phyloP scores from a whole-genome alignment of 1,140 invertebrate species.

The Batillaria attramentaria region DNA sequence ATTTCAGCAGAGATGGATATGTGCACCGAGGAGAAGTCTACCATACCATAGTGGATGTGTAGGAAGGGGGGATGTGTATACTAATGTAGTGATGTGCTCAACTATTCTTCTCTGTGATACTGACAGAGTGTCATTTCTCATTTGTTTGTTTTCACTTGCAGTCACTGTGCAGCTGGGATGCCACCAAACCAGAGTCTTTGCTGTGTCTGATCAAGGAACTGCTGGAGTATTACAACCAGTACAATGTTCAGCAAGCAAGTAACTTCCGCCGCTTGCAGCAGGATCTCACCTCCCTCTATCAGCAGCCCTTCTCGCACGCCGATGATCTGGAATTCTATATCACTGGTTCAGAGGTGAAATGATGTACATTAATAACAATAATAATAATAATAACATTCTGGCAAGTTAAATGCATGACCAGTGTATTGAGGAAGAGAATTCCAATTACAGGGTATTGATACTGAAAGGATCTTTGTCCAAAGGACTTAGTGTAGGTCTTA shows the following conservation, averaged over 20 bases:
- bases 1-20: too few relatives aligned
- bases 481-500: too few relatives aligned
- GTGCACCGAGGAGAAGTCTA: too few relatives aligned
- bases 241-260: background rate
- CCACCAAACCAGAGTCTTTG: slow-evolving; percentile 14
- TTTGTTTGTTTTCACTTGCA: slow-evolving; percentile 12
- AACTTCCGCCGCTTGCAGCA: background rate
- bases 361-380: too few relatives aligned
- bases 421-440: too few relatives aligned
- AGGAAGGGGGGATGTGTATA: background rate
- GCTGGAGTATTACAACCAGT: slow-evolving; percentile 14
- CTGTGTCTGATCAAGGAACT: slow-evolving; percentile 25
- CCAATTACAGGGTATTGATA: too few relatives aligned
- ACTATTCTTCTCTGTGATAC: background rate
- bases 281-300: slow-evolving; percentile 1
- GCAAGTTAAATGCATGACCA: too few relatives aligned
- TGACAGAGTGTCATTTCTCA: background rate
- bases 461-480: too few relatives aligned
- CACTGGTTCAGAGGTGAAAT: slow-evolving; percentile 44
- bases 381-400: too few relatives aligned
- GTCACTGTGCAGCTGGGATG: slow-evolving; percentile 21
- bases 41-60: background rate
- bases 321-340: slow-evolving; percentile 27
- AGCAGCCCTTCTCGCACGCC: background rate
- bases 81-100: background rate